These are phyloP conservation scores for Brachypteracias leptosomus DNA, from an alignment of 2,113 vertebrate species.

Conservation along the genomic window DNA sequence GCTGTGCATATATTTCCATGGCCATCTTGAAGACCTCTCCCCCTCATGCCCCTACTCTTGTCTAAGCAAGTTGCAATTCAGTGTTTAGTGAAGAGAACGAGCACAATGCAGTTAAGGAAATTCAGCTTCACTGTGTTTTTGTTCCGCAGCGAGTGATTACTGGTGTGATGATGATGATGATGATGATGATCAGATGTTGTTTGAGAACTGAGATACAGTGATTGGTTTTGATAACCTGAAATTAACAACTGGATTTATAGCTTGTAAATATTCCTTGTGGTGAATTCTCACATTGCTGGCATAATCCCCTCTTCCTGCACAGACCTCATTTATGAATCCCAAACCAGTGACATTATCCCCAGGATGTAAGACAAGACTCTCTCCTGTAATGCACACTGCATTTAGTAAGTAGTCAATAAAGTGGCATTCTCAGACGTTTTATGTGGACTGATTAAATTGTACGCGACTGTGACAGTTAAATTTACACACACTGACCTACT, in stretches of 20 bases:
- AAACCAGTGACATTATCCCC: conserved; percentile 53
- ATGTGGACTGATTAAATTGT: background rate
- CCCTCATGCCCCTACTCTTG: background rate
- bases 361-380: conserved; percentile 48
- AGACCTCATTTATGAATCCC: conserved; percentile 57
- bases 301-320: conserved; percentile 65
- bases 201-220: conserved; percentile 53
- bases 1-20: background rate
- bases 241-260: conserved; percentile 76
- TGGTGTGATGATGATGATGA: background rate
- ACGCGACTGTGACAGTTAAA: background rate
- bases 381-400: background rate
- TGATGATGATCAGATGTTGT: conserved; percentile 49
- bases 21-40: conserved; percentile 25
- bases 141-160: conserved; percentile 1
- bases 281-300: conserved; percentile 55
- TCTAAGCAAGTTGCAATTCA: conserved; percentile 65
- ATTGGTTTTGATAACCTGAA: conserved; percentile 73
- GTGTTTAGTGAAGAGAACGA: conserved; percentile 28
- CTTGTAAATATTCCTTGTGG: conserved; percentile 69
- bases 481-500: background rate
- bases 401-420: conserved; percentile 50
- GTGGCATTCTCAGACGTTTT: background rate
- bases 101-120: background rate
- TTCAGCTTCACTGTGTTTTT: background rate